phyloP scores from a whole-genome alignment of 2,113 vertebrate species.

The Upupa epops region DNA sequence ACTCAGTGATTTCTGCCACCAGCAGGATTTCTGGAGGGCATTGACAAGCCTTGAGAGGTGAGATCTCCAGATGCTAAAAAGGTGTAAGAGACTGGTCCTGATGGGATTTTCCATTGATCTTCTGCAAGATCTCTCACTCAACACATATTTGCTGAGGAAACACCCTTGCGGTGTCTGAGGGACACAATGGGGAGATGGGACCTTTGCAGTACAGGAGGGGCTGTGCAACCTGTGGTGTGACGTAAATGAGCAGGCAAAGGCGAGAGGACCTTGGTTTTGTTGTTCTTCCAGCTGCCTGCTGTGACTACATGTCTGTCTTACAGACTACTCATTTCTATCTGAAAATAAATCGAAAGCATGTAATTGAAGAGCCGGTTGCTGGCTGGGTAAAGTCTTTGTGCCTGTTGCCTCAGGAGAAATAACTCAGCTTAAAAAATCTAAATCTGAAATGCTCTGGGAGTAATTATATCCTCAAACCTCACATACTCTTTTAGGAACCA shows the following conservation, averaged over 20 bases:
- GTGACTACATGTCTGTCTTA: neutral
- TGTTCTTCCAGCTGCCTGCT: neutral
- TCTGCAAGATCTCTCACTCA: neutral
- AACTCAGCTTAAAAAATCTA: neutral
- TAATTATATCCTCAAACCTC: neutral
- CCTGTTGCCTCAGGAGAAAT: neutral
- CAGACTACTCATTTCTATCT: neutral
- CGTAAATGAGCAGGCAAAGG: neutral
- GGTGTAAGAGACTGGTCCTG: neutral
- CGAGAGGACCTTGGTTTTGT: neutral
- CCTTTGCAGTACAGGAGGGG: no score
- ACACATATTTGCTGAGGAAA: neutral
- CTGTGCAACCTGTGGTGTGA: neutral
- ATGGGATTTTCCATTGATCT: neutral
- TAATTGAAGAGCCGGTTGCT: neutral
- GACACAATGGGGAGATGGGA: neutral
- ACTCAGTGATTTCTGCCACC: neutral
- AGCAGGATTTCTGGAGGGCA: neutral
- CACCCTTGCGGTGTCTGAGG: neutral
- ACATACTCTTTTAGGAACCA: neutral
- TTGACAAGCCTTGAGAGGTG: neutral
- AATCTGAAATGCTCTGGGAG: neutral
- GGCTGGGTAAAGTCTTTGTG: neutral
- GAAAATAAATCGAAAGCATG: neutral
- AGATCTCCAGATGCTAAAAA: neutral